Evolutionary conservation across 2,888 invertebrate genomes (phyloP).

Genomic region (Polydrusus tereticollis): DNA sequence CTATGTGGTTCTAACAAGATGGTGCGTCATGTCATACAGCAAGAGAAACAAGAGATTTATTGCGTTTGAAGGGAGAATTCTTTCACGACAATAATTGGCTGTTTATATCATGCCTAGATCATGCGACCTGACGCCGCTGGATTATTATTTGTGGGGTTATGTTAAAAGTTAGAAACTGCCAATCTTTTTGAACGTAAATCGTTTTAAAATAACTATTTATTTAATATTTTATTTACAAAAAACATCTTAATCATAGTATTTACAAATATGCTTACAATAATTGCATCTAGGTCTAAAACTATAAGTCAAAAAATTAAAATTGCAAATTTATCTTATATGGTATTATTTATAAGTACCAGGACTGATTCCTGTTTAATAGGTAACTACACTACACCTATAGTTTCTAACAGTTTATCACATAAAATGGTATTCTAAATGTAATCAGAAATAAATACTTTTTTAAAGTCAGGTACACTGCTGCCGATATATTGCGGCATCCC

Average conservation of each 20-base stretch:
- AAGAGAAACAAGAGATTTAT: too few relatives aligned
- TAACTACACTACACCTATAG: background rate
- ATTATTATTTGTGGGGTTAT: too few relatives aligned
- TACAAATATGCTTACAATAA: background rate
- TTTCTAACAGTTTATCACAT: background rate
- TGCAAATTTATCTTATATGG: background rate
- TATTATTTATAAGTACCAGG: background rate
- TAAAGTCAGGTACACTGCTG: slow-evolving; percentile 71
- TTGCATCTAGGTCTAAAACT: background rate
- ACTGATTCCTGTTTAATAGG: background rate
- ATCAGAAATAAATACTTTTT: slow-evolving; percentile 70
- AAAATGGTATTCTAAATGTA: slow-evolving; percentile 54
- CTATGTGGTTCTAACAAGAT: too few relatives aligned
- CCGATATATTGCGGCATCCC: slow-evolving; percentile 63
- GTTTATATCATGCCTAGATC: too few relatives aligned
- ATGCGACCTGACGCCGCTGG: too few relatives aligned
- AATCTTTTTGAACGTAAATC: too few relatives aligned
- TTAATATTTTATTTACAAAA: slow-evolving; percentile 5
- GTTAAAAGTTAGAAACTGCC: too few relatives aligned
- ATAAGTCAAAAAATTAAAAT: background rate
- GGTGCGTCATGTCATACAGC: too few relatives aligned
- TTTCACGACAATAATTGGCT: too few relatives aligned
- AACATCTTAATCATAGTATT: background rate
- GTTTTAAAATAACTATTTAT: too few relatives aligned
- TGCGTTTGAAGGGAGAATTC: too few relatives aligned